These are phyloP conservation scores for Dascillus cervinus DNA, from an alignment of 2,888 invertebrate genomes.

Conservation along the genomic window DNA sequence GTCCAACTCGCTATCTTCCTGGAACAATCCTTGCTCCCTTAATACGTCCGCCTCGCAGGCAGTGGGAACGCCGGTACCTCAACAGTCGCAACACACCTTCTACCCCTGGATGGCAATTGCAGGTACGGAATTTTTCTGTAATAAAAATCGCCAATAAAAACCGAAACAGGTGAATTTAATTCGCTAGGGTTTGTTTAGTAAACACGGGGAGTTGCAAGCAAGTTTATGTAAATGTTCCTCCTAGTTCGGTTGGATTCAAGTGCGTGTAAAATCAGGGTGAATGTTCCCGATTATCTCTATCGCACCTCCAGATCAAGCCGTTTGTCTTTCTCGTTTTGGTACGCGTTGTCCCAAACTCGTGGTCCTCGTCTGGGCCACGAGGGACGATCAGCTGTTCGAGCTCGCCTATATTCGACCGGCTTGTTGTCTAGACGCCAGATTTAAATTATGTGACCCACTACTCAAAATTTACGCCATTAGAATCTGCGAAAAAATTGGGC, in stretches of 20 bases:
- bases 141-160: too few relatives aligned
- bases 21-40: constrained; percentile 84
- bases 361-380: constrained; percentile 28
- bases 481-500: too few relatives aligned
- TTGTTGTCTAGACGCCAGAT: constrained; percentile 32
- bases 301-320: constrained; percentile 25
- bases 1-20: constrained; percentile 59
- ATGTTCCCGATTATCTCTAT: constrained; percentile 35
- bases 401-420: constrained; percentile 35
- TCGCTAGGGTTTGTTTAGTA: constrained; percentile 13
- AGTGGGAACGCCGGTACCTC: constrained; percentile 76
- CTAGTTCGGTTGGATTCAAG: constrained; percentile 44
- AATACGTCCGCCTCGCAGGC: constrained; percentile 74
- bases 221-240: constrained; percentile 36
- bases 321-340: constrained; percentile 18
- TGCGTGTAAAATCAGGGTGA: constrained; percentile 53
- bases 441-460: constrained; percentile 21
- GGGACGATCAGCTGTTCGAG: constrained; percentile 41
- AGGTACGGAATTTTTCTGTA: too few relatives aligned
- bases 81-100: constrained; percentile 89
- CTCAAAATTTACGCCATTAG: too few relatives aligned
- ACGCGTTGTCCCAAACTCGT: constrained; percentile 17
- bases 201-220: constrained; percentile 23
- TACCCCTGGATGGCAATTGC: constrained; percentile 99
- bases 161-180: too few relatives aligned